Evolutionary conservation across 2,113 vertebrate species (phyloP), one percentile per base, ranked within the genome.

Genomic region (Aspiorhynchus laticeps): DNA sequence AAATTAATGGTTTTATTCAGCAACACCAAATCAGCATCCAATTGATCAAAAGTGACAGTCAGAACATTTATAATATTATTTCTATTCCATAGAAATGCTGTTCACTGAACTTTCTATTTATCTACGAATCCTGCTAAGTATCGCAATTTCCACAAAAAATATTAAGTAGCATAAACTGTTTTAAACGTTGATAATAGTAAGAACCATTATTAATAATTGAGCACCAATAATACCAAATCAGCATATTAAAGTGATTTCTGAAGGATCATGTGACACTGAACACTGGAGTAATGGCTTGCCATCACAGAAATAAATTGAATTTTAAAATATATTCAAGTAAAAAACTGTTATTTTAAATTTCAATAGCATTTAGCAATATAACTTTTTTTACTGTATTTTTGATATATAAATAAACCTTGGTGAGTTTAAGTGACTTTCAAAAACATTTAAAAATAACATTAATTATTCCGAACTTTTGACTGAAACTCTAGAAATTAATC

Each of bases 221-320:
- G 17, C 67, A 67, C 63, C 28, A 67, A 67, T 67, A 61, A 4
- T 7, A 69, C 28, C 15, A 69, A 69, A 31, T 33, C 15, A 19
- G 31, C 31, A 71, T 36, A 71, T 69, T 69, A 71, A 7, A 71
- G 33, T 71, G 31, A 71, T 71, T 71, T 71, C 67, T 71, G 31
- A 71, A 71, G 31, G 31, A 69, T 69, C 59, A 63, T 5, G 67
- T 71, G 17, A 67, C 63, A 67, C 0, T 15, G 17, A 73, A n/a
- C 38, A 43, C 73, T 75, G 38, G 24, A 71, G 8, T 19, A 36
- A 43, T 75, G 38, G 36, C 24, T 24, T 41, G 9, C 7, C 36
- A 46, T 41, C 28, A 83, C 28, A 86, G 21, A n/a, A 38, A 41
- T 31, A 71, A 36, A 36, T 36, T 0, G 8, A 31, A 33, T 36